These are phyloP conservation scores for Varanus komodoensis DNA, from an alignment of 2,113 vertebrate species.

Conservation along the genomic window DNA sequence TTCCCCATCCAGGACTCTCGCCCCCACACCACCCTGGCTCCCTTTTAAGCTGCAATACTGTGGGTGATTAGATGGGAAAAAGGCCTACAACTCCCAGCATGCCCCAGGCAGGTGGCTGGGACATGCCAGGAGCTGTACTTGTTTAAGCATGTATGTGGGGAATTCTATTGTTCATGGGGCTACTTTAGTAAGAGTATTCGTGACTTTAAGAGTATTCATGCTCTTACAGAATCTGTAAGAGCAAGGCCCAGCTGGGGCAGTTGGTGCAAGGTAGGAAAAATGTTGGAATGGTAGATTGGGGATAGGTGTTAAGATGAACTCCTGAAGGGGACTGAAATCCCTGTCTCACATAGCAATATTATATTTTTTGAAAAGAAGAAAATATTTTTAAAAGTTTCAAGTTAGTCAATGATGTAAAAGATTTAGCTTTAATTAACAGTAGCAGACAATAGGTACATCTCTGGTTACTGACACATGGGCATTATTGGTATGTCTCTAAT, in stretches of 20 bases:
- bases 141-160: no score
- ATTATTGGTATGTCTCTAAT: background rate
- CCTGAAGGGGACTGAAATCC: background rate
- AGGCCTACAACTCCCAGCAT: no score
- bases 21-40: no score
- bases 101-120: no score
- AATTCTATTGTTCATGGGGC: background rate
- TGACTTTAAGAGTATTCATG: background rate
- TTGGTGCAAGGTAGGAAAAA: background rate
- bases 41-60: no score
- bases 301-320: background rate
- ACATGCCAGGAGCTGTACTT: no score
- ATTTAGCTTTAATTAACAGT: background rate
- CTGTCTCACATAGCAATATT: no score
- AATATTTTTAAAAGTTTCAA: no score
- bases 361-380: background rate
- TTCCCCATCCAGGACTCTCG: no score
- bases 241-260: no score
- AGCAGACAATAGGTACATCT: background rate
- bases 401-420: background rate
- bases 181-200: background rate
- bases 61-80: no score
- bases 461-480: background rate
- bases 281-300: background rate
- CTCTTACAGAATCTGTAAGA: background rate